Evolutionary conservation across 92 coral and sea anemone species (phyloP).

Genomic region (Parazoanthus atlanticus): DNA sequence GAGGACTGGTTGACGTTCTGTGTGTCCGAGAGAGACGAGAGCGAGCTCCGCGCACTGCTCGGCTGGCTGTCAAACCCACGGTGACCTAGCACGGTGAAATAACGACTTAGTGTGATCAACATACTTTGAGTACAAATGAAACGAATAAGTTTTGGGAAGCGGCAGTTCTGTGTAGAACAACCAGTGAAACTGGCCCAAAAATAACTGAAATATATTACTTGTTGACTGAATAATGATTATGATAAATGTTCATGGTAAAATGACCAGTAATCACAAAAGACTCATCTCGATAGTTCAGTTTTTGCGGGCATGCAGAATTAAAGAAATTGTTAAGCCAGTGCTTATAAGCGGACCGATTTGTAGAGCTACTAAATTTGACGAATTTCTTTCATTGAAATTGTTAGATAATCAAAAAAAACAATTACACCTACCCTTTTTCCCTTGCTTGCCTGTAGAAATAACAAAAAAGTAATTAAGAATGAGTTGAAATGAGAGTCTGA

Average conservation of each 20-base stretch:
- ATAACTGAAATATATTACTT: too few species aligned
- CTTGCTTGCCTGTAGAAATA: constrained; percentile 73
- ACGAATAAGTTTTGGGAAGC: too few species aligned
- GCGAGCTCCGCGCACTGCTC: constrained; percentile 91
- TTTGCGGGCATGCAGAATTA: background rate
- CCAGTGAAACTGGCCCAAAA: too few species aligned
- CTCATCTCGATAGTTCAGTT: background rate
- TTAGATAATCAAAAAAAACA: background rate
- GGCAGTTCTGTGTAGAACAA: too few species aligned
- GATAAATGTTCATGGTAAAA: background rate
- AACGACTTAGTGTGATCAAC: background rate
- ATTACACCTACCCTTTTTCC: constrained; percentile 70
- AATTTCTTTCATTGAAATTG: background rate
- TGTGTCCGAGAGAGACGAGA: constrained; percentile 94
- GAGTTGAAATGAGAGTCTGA: background rate
- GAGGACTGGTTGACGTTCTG: constrained; percentile 61
- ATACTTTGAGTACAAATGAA: background rate
- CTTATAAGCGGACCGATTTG: too few species aligned
- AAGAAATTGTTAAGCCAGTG: background rate
- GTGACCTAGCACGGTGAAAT: constrained; percentile 40
- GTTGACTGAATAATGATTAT: too few species aligned
- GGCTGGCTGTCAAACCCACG: constrained; percentile 96
- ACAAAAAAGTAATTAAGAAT: constrained; percentile 14
- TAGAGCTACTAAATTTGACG: background rate
- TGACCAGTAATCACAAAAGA: background rate